Conservation (phyloP, 37 sponge, comb jelly and placozoan species). For the Haliclona indistincta region DNA sequence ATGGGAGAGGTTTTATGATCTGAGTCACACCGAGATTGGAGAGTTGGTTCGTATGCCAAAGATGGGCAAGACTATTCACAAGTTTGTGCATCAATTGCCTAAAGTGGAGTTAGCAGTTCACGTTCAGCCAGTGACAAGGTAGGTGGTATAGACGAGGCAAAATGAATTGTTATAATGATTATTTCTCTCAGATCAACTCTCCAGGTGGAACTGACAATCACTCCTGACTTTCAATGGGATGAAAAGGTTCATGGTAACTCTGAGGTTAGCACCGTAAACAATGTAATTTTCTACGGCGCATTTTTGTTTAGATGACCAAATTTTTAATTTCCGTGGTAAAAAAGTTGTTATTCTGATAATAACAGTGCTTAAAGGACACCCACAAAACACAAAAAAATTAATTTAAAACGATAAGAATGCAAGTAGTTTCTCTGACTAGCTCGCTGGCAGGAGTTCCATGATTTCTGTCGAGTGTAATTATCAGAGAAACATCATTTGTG, state of each 20-base stretch:
- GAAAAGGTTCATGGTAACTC: slow-evolving; percentile 95
- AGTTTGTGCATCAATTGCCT: slow-evolving; percentile 94
- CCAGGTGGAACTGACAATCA: slow-evolving; percentile 95
- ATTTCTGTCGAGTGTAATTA: too few species aligned
- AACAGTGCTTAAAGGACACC: too few species aligned
- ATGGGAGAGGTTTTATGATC: slow-evolving; percentile 94
- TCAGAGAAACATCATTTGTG: too few species aligned
- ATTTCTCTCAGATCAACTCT: slow-evolving; percentile 77
- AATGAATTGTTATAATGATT: not conserved
- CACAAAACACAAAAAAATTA: too few species aligned
- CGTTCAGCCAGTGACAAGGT: slow-evolving; percentile 99
- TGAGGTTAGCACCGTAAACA: slow-evolving; percentile 46
- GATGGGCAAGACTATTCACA: slow-evolving; percentile 97
- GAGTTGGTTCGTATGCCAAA: slow-evolving; percentile 98
- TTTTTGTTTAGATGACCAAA: too few species aligned
- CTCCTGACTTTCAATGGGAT: slow-evolving; percentile 99
- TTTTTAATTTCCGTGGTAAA: too few species aligned
- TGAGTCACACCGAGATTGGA: slow-evolving; percentile 92
- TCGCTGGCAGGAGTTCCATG: too few species aligned
- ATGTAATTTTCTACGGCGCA: too few species aligned
- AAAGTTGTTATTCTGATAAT: too few species aligned
- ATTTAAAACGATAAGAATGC: too few species aligned
- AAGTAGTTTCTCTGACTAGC: too few species aligned
- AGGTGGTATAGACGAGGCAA: not conserved
- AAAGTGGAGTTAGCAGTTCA: slow-evolving; percentile 95